Evolutionary conservation across 2,113 vertebrate species (phyloP), one percentile per base, ranked within the genome.

Genomic region (Malaclemys terrapin): DNA sequence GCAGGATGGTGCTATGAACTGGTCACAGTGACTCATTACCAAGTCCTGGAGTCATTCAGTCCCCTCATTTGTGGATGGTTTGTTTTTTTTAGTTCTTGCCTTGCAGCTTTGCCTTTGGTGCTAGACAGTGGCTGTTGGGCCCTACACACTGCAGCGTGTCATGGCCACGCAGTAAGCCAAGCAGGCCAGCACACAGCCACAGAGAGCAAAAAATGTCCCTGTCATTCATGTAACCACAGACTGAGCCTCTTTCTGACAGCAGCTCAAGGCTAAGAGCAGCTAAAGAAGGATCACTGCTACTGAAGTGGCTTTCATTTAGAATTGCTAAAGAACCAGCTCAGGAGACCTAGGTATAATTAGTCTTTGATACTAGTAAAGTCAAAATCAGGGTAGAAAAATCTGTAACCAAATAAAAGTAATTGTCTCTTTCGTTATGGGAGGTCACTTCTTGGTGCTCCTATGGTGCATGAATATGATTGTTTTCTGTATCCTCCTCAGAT

Each of bases 361-460:
- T 62, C 54, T 87, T 38, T 85, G 29, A 84, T 85, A 87, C 57
- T 47, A 85, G 69, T 13, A 89, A 88, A 53, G 53, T 62, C 56
- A 89, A 97, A 96, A 76, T n/a, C 88, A 90, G 82, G 82, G 91
- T 93, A 93, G 65, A 80, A 80, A 93, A 89, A 80, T 83, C 82
- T 17, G 0, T 3, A 52, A 35, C 76, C 3, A 7, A 80, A 54
- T 29, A 69, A 0, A 0, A 38, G 92, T 10, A 45, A 84, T 89
- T 3, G 10, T 1, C 2, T 8, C 57, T 88, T 84, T 93, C 82
- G 76, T 10, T 95, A 83, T 87, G 78, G 90, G 89, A 90, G 89
- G 84, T 89, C 45, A 65, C 53, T 16, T 38, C n/a, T 53, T 27
- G 27, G 80, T 25, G 52, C 53, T 82, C n/a, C 13, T 8, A 13